A percentile compares a stretch with the other conserved stretches of the same genome.
Conservation (phyloP, 2,888 invertebrate species). For the Cerastoderma edule region DNA sequence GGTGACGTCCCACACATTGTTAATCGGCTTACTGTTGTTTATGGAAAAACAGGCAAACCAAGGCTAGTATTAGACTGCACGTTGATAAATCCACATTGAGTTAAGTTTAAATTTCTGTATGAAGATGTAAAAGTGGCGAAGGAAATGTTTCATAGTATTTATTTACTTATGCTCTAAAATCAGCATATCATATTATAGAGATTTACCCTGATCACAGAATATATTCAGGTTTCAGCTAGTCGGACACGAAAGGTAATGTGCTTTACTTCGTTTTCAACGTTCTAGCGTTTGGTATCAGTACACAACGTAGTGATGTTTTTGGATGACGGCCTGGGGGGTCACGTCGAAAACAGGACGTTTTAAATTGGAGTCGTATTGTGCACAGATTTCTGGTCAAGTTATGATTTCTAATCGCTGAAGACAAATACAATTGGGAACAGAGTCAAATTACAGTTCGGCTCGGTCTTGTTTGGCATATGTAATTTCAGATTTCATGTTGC, state of each 20-base stretch:
- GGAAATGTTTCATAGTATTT: constrained; percentile 31
- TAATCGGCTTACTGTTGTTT: constrained; percentile 41
- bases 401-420: constrained; percentile 25
- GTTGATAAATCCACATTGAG: constrained; percentile 38
- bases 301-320: constrained; percentile 32
- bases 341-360: background rate
- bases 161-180: constrained; percentile 37
- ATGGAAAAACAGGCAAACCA: constrained; percentile 28
- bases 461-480: constrained; percentile 21
- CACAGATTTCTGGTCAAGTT: background rate
- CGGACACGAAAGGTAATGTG: background rate
- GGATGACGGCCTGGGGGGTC: constrained; percentile 33
- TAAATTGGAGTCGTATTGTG: background rate
- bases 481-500: background rate
- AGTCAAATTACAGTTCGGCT: constrained; percentile 13
- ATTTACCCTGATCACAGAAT: constrained; percentile 20
- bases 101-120: constrained; percentile 39
- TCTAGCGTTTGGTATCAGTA: constrained; percentile 36
- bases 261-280: constrained; percentile 25
- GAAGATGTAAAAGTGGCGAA: constrained; percentile 31
- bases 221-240: constrained; percentile 27
- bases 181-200: constrained; percentile 46
- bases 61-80: constrained; percentile 34
- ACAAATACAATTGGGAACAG: constrained; percentile 20
- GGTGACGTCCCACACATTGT: constrained; percentile 19